These are phyloP conservation scores for Agonopterix arenella DNA, from an alignment of 2,888 invertebrate genomes.

Conservation along the genomic window DNA sequence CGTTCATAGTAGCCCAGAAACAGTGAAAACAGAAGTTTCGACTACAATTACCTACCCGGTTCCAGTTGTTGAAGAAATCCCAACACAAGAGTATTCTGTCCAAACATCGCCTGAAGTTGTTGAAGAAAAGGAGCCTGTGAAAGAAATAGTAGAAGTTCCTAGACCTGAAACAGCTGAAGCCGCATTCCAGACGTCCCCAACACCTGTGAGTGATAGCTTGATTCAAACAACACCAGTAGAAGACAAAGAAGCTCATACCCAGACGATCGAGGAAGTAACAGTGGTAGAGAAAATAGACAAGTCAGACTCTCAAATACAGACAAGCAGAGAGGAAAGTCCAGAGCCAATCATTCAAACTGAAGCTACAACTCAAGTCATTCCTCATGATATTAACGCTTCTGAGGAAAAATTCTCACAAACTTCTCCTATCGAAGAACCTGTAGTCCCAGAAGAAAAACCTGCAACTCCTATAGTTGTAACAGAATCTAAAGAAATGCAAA, in stretches of 20 bases:
- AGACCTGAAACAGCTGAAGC: constrained; percentile 49
- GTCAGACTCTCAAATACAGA: constrained; percentile 59
- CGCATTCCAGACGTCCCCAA: constrained; percentile 75
- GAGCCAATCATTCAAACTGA: constrained; percentile 58
- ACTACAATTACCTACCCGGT: constrained; percentile 76
- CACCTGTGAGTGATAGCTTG: constrained; percentile 60
- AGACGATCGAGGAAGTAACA: constrained; percentile 49
- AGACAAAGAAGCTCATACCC: constrained; percentile 56
- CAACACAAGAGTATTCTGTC: constrained; percentile 72
- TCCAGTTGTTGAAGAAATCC: constrained; percentile 76
- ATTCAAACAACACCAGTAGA: constrained; percentile 80
- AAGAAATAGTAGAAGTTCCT: constrained; percentile 39
- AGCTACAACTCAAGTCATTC: constrained; percentile 73
- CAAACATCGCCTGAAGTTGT: constrained; percentile 78
- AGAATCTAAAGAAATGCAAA: constrained; percentile 71
- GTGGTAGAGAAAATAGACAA: constrained; percentile 52
- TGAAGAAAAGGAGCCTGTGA: constrained; percentile 49
- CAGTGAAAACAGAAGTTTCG: constrained; percentile 58
- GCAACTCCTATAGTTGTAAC: constrained; percentile 55
- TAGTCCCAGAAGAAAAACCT: constrained; percentile 27
- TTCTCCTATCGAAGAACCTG: constrained; percentile 36
- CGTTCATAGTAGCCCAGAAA: constrained; percentile 70
- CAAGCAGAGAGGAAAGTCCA: constrained; percentile 54
- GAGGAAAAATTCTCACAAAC: constrained; percentile 74
- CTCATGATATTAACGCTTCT: constrained; percentile 46